Conservation (phyloP, 2,888 invertebrate species). For the Cactoblastis cactorum region DNA sequence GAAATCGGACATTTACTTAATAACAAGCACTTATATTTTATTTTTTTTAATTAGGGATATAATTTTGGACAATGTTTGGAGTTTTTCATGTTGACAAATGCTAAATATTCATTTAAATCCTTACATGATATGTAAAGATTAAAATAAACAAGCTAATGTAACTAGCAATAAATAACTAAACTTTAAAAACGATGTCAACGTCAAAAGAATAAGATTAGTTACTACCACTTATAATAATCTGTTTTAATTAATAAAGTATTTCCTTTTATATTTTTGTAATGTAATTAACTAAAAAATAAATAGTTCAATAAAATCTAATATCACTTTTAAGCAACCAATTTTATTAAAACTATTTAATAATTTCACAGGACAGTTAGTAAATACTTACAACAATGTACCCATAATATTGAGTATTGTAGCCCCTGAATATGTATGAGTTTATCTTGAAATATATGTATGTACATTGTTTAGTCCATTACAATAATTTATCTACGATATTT, state of each 20-base stretch:
- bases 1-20: conserved; percentile 1
- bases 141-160: no score
- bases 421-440: no score
- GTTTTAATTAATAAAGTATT: background rate
- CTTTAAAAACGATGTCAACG: no score
- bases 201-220: background rate
- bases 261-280: background rate
- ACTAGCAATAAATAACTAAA: no score
- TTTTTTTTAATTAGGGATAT: background rate
- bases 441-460: no score
- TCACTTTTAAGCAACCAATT: no score
- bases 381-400: no score
- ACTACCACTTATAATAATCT: background rate
- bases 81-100: background rate
- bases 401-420: background rate
- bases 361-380: no score
- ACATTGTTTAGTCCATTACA: background rate
- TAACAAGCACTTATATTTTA: background rate
- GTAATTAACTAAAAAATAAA: no score
- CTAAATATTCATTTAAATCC: background rate
- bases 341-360: no score
- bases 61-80: background rate
- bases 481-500: background rate
- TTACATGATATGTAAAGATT: no score
- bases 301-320: no score